Conservation (phyloP, 2,113 vertebrate genomes). For the Cygnus atratus region DNA sequence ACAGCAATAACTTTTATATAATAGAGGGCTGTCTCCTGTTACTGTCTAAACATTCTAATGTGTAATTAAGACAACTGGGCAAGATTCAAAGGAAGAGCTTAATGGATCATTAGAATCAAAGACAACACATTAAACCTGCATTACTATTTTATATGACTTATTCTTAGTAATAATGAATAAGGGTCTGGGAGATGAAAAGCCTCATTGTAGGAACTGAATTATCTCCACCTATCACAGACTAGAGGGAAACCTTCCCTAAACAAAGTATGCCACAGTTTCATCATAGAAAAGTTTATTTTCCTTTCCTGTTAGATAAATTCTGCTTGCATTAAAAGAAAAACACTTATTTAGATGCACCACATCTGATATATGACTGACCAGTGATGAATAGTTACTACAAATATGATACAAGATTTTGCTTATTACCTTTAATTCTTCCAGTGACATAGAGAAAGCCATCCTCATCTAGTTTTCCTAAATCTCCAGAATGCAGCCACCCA, state of each 20-base stretch:
- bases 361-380: neutral
- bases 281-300: neutral
- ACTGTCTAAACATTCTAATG: neutral
- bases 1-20: neutral
- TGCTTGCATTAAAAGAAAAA: neutral
- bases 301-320: neutral
- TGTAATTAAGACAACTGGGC: neutral
- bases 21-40: neutral
- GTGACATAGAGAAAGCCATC: slow-evolving; percentile 90
- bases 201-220: neutral
- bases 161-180: neutral
- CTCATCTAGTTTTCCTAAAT: slow-evolving; percentile 80
- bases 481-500: slow-evolving; percentile 89
- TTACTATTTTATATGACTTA: neutral
- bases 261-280: neutral
- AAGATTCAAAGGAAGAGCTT: neutral
- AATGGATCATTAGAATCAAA: neutral
- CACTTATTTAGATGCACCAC: neutral
- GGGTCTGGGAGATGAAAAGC: neutral
- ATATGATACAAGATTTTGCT: neutral
- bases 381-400: neutral
- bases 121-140: neutral
- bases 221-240: neutral
- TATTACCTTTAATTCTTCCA: slow-evolving; percentile 87
- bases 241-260: neutral